Evolutionary conservation across 2,113 vertebrate genomes (phyloP), one percentile per base, ranked within the genome.

Genomic region (Albula goreensis): DNA sequence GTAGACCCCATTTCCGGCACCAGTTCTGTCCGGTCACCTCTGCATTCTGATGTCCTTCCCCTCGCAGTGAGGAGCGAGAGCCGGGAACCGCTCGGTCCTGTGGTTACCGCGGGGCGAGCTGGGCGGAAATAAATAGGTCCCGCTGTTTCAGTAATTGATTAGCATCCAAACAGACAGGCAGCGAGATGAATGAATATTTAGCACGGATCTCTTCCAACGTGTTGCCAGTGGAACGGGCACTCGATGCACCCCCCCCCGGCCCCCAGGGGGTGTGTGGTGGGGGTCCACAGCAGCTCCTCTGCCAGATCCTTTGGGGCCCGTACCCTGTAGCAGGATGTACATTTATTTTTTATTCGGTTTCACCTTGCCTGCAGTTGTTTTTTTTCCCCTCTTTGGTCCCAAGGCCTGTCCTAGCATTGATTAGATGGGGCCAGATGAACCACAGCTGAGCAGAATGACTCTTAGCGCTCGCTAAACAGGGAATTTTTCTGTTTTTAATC

Each of bases 71-170:
- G 31, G 83, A 53, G 82, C 52, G 85, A 82, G 80, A 80, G 56
- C 48, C 52, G 48, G 22, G 70, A 10, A 10, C 17, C 31, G 74
- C 70, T 66, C 79, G n/a, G 85, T 87, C 83, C 57, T 15, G 19
- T 22, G 74, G 25, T 25, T 63, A n/a, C 60, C 50, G 50, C 31
- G 31, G 22, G 3, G 60, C 7, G 56, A 9, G 85, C 86, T 88
- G 56, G 80, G 86, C 86, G 88, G 87, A 85, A 87, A 87, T 86
- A 94, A 93, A 91, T 93, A 92, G 92, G 92, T 89, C 92, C 63
- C 85, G 88, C 91, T 88, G 90, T 91, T 92, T 91, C 87, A 88
- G 90, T 91, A 93, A 95, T 94, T 93, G 92, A 94, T 95, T 93
- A 93, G 93, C 91, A 94, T 93, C 91, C 88, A 85, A 90, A 92